Evolutionary conservation across 2,113 vertebrate genomes (phyloP).

Genomic region (Ameiurus melas): DNA sequence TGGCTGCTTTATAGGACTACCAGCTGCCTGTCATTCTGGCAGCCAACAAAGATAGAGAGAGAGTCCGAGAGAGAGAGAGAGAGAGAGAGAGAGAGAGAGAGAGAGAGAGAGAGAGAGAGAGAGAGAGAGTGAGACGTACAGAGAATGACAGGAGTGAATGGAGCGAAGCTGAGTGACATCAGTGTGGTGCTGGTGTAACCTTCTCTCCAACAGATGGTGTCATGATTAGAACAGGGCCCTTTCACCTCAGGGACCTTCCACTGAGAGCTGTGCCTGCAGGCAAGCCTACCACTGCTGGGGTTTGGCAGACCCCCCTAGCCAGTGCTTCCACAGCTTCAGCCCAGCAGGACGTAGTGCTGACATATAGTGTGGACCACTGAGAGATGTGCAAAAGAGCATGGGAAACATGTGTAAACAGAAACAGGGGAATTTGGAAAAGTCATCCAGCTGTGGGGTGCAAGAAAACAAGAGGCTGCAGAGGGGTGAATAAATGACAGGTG

Average conservation of each 20-base stretch:
- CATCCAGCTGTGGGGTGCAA: constrained; percentile 42
- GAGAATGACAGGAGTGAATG: constrained; percentile 28
- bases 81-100: constrained; percentile 10
- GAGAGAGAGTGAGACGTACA: constrained; percentile 12
- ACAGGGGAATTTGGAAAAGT: constrained; percentile 47
- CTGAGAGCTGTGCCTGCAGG: constrained; percentile 46
- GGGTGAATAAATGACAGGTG: constrained; percentile 40
- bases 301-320: constrained; percentile 42
- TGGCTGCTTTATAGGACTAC: constrained; percentile 54
- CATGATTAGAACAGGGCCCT: constrained; percentile 55
- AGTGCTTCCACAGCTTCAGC: constrained; percentile 15
- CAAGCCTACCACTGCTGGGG: constrained; percentile 40
- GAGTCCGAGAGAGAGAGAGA: constrained; percentile 12
- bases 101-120: constrained; percentile 14
- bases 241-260: constrained; percentile 56
- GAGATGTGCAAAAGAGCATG: constrained; percentile 51
- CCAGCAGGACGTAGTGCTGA: not conserved
- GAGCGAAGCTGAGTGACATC: constrained; percentile 51
- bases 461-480: constrained; percentile 18
- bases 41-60: constrained; percentile 19
- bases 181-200: constrained; percentile 55
- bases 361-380: constrained; percentile 30
- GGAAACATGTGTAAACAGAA: constrained; percentile 52
- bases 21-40: constrained; percentile 51
- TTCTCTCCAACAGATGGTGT: constrained; percentile 62